Base-by-base conservation (phyloP, 2,888 invertebrate species). In the Pachliopta kotzebuea region DNA sequence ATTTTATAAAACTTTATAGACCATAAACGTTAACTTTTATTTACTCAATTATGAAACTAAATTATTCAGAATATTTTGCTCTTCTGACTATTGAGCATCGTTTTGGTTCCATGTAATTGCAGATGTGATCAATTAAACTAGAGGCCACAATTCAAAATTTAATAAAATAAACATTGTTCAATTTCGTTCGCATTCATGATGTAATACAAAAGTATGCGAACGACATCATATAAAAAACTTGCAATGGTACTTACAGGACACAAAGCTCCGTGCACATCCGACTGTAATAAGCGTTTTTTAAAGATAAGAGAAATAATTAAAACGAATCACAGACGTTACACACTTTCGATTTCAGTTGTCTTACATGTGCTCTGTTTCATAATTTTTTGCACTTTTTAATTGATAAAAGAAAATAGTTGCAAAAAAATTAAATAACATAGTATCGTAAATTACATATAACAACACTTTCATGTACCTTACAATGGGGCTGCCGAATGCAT, bases 171-270 rank as follows among this genome's bases (percentile, higher is more conserved):
- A n/a, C n/a, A n/a, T n/a, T n/a, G n/a, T n/a, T n/a, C n/a, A n/a
- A n/a, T n/a, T n/a, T n/a, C n/a, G n/a, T n/a, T n/a, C n/a, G n/a
- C n/a, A n/a, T n/a, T n/a, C n/a, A n/a, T n/a, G n/a, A n/a, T n/a
- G n/a, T n/a, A n/a, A n/a, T n/a, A n/a, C n/a, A n/a, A n/a, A n/a
- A n/a, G n/a, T n/a, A n/a, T n/a, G n/a, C n/a, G n/a, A n/a, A n/a
- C n/a, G n/a, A n/a, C 6, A 26, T 26, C 26, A 26, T 26, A 26
- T 26, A 26, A 26, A 26, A 45, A 45, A 45, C 9, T n/a, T n/a
- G 3, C 45, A 21, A 7, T 37, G 52, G 6, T 69, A 85, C 86
- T 87, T 76, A 89, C 90, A 66, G 90, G 90, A 75, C 89, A 89
- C 60, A 89, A 69, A 2, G 83, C 84, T 70, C 89, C 89, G 69